Percentiles rank a stretch among this genome's conserved stretches.
phyloP scores from a whole-genome alignment of 2,888 invertebrate genomes.

The Leptothorax acervorum region DNA sequence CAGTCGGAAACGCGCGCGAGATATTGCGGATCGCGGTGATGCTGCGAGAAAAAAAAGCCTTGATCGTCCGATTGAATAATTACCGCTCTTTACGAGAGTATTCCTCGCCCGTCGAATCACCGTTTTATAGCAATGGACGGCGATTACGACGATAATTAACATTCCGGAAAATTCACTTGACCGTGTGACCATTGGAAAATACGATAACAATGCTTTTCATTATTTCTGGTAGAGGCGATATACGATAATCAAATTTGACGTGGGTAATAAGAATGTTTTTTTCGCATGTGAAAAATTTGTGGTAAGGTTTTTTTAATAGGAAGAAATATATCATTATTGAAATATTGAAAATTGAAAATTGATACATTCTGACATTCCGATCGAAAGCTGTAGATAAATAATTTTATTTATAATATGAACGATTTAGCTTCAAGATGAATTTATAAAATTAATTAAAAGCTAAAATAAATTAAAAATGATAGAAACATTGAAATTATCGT shows the following conservation, averaged over 20 bases:
- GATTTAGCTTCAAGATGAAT: neutral
- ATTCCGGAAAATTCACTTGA: slow-evolving; percentile 12
- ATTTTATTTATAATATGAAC: neutral
- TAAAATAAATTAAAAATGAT: neutral
- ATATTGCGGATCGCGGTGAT: neutral
- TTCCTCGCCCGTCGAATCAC: neutral
- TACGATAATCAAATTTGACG: slow-evolving; percentile 5
- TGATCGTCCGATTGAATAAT: slow-evolving; percentile 29
- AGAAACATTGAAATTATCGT: neutral
- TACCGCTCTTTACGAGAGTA: slow-evolving; percentile 8
- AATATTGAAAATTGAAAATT: slow-evolving; percentile 13
- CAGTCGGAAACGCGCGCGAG: neutral
- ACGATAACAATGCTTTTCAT: slow-evolving; percentile 22
- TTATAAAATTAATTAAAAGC: neutral
- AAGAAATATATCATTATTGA: neutral
- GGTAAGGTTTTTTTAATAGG: neutral
- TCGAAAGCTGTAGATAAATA: neutral
- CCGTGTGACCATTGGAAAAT: slow-evolving; percentile 13
- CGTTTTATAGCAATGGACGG: slow-evolving; percentile 6
- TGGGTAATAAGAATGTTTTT: neutral
- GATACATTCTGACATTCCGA: slow-evolving; percentile 1
- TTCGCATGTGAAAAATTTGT: neutral
- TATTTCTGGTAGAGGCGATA: neutral
- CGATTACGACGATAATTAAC: slow-evolving; percentile 19
- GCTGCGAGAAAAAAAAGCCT: neutral